Evolutionary conservation across 2,888 invertebrate species (phyloP).

Genomic region (Euplexia lucipara): DNA sequence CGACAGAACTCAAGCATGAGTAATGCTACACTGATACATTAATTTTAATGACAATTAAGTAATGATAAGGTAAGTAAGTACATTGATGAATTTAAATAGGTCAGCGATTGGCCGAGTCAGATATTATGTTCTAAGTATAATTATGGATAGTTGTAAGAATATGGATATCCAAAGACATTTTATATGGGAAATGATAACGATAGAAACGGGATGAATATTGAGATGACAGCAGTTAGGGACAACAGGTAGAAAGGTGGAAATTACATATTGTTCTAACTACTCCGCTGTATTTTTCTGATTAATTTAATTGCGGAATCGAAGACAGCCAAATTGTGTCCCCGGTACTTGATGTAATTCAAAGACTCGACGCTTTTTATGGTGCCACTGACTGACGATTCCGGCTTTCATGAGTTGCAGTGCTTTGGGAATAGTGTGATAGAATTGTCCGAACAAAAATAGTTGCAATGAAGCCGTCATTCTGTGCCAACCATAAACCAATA

Average conservation of each 20-base stretch:
- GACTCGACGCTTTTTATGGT: no score
- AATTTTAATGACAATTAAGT: slow-evolving; percentile 56
- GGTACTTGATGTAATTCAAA: no score
- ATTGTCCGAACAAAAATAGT: no score
- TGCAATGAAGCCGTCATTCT: no score
- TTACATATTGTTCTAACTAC: no score
- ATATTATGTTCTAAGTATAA: background rate
- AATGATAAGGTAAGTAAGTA: slow-evolving; percentile 36
- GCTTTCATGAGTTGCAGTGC: no score
- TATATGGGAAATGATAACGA: background rate
- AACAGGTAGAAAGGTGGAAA: no score
- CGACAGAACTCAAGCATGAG: slow-evolving; percentile 29
- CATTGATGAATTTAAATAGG: slow-evolving; percentile 34
- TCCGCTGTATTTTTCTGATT: no score
- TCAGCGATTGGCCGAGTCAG: slow-evolving; percentile 13
- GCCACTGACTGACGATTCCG: no score
- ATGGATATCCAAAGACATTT: background rate
- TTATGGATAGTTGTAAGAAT: background rate
- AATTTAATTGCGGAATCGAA: no score
- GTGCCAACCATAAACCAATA: background rate
- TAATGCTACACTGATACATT: slow-evolving; percentile 51
- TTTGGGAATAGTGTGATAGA: no score
- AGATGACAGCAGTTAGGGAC: background rate
- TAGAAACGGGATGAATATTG: background rate
- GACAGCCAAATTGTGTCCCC: no score